Base-by-base conservation (phyloP, 2,113 vertebrate genomes). In the Phalacrocorax aristotelis region DNA sequence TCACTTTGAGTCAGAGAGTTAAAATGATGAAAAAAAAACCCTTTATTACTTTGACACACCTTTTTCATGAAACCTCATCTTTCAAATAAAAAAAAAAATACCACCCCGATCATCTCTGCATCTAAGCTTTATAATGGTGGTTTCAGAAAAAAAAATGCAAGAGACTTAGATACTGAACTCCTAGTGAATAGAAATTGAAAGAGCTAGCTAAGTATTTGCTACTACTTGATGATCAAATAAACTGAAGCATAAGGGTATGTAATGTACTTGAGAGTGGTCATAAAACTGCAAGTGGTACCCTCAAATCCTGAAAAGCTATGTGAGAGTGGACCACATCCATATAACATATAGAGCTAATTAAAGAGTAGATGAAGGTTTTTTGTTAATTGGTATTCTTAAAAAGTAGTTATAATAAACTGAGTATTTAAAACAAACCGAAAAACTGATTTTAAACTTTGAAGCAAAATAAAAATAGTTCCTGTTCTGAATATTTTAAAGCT, bases 291-390 rank as follows among this genome's bases (percentile, higher is more conserved):
- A 61, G 40, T 21, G n/a, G 14, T 54, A 77, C 44, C 60, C 84
- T 60, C 68, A 89, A 57, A 83, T 15, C 15, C 51, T 70, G 34
- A 69, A 77, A 44, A 78, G 20, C 12, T 61, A 6, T 38, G 29
- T 44, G 17, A 75, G n/a, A 44, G 11, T 69, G 61, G 80, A 6
- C 19, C 9, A 11, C 40, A 38, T 26, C 71, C 40, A 23, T 26
- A 4, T 11, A 83, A 80, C 3, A 4, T 2, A 32, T 0, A 38
- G 16, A 65, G 25, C 4, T 34, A 16, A 34, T 64, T 5, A 66
- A 77, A 60, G 7, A 83, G 15, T 7, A 80, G 25, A 11, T 9
- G 13, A 3, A 7, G 7, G 6, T 40, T 38, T 29, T 20, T 51
- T 16, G 5, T 58, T 77, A 42, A 40, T 42, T 79, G 17, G 2